Conservation (phyloP, 2,113 vertebrate genomes). For the Nibea albiflora region DNA sequence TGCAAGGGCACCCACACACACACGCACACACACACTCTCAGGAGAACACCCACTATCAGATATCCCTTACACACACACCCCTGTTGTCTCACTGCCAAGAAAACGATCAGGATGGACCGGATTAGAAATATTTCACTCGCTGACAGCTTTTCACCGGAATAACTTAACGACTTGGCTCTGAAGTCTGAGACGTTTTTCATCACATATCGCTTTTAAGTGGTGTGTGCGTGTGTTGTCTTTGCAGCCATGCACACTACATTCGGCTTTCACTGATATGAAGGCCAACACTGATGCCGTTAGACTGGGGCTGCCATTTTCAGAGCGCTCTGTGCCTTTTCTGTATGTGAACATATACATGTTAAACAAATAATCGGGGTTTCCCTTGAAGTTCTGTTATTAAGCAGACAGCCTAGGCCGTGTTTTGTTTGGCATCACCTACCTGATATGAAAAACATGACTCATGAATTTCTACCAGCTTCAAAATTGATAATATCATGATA, state of each 20-base stretch:
- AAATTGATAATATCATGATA: not conserved
- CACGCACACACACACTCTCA: not conserved
- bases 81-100: constrained; percentile 40
- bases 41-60: constrained; percentile 50
- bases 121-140: constrained; percentile 42
- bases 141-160: constrained; percentile 59
- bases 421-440: not conserved
- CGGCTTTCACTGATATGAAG: not conserved
- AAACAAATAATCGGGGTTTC: not conserved
- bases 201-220: constrained; percentile 28
- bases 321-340: not conserved
- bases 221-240: constrained; percentile 29
- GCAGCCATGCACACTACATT: constrained; percentile 8
- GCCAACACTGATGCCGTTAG: not conserved
- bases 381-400: not conserved
- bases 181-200: constrained; percentile 45
- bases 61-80: constrained; percentile 25
- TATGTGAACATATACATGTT: not conserved
- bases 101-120: constrained; percentile 52
- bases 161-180: constrained; percentile 38
- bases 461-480: not conserved
- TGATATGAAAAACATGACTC: not conserved
- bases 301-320: not conserved
- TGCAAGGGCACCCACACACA: constrained; percentile 8
- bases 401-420: not conserved